Base-by-base conservation (phyloP, 2,888 invertebrate species). In the Spicauda simplicius region DNA sequence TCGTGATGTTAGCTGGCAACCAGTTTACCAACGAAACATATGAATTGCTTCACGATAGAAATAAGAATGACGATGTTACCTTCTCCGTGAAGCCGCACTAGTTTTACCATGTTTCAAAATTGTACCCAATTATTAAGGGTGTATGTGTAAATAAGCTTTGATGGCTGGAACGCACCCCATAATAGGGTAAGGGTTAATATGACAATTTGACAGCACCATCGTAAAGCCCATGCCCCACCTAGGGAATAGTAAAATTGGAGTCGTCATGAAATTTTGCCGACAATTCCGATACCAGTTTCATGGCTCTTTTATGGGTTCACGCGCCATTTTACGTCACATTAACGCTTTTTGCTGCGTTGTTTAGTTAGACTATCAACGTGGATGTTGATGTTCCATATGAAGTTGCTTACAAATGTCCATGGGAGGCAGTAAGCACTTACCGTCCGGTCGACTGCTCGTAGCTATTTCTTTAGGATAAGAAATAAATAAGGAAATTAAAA, bases 171-270 rank as follows among this genome's bases (percentile, higher is more conserved):
- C 37, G 4, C 19, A 18, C 19, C 16, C 37, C 10, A 57, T 18
- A 50, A 30, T 30, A 50, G 50, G 50, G 18, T 30, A 57, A 33
- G 52, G 63, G 50, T 37, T 57, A 57, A 52, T 50, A 50, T 52
- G 64, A 57, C 64, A 52, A 64, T 64, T 64, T 56, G 57, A 64
- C 56, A 64, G 48, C 37, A 56, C 64, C 52, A 64, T 41, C 58
- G 30, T 59, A 65, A 65, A 64, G 52, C 37, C 41, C 53, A 8
- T 6, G 37, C 20, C 50, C 57, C 56, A 37, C 57, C 50, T 50
- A 50, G 20, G 58, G 37, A 57, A 53, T 30, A 30, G 52, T 60
- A 59, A 64, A 64, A 64, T 52, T 50, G 58, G 52, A 58, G 52
- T 25, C 12, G 25, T 25, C 53, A 59, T 65, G 65, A 57, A 58